phyloP scores from a whole-genome alignment of 2,888 invertebrate genomes.

The Conchocele bisecta region DNA sequence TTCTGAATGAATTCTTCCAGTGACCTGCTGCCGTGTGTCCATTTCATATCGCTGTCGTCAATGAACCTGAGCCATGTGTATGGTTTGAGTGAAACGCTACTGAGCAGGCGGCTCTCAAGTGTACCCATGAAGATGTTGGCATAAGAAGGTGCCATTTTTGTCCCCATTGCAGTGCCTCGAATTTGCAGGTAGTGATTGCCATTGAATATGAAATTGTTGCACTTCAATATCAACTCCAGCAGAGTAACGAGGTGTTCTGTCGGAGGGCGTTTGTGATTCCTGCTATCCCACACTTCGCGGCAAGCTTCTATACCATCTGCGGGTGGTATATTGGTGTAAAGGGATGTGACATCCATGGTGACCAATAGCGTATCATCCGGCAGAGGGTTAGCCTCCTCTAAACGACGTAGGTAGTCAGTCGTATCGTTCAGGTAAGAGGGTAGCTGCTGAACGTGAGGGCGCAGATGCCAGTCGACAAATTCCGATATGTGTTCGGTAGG shows the following conservation, averaged over 20 bases:
- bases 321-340: constrained; percentile 34
- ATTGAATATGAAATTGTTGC: constrained; percentile 42
- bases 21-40: neutral
- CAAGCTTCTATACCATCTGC: constrained; percentile 28
- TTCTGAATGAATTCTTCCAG: neutral
- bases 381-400: neutral
- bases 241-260: constrained; percentile 18
- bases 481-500: constrained; percentile 33
- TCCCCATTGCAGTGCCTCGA: constrained; percentile 55
- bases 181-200: constrained; percentile 29
- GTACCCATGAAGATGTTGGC: constrained; percentile 45
- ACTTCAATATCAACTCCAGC: constrained; percentile 15
- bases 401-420: constrained; percentile 13
- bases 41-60: constrained; percentile 48
- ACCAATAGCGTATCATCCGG: constrained; percentile 18
- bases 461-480: constrained; percentile 22
- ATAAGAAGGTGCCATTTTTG: constrained; percentile 40
- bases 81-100: constrained; percentile 6
- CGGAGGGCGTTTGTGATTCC: constrained; percentile 7
- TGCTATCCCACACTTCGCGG: constrained; percentile 11
- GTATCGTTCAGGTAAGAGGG: constrained; percentile 21
- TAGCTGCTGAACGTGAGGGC: constrained; percentile 10
- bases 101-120: constrained; percentile 29
- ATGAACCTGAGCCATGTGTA: constrained; percentile 36
- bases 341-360: constrained; percentile 35